phyloP scores from a whole-genome alignment of 2,797 vertebrate species.

The Myotis myotis region DNA sequence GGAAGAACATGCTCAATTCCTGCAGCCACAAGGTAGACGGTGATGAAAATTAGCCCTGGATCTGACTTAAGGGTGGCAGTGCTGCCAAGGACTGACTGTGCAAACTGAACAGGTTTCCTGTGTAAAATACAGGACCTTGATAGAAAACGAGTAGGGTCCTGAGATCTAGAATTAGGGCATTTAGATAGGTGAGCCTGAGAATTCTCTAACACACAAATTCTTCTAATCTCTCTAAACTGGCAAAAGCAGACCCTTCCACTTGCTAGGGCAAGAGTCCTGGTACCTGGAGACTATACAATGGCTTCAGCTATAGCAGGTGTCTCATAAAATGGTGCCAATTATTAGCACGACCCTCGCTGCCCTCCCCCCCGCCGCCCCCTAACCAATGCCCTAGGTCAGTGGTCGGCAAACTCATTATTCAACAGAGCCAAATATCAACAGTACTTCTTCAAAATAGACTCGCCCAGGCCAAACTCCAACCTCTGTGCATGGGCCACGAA shows the following conservation, averaged over 20 bases:
- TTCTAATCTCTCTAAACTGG: background rate
- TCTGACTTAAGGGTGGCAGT: background rate
- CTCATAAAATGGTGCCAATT: background rate
- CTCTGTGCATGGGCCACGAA: no score
- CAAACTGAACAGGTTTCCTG: background rate
- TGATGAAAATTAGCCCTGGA: background rate
- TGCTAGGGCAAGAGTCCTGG: background rate
- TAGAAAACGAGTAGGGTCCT: background rate
- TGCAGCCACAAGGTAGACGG: background rate
- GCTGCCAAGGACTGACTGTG: background rate
- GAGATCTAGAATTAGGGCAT: background rate
- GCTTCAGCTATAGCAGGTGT: background rate
- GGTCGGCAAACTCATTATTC: no score
- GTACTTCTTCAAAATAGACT: no score
- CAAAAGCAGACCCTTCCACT: background rate
- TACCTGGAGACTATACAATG: background rate
- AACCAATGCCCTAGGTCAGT: no score
- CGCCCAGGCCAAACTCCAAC: no score
- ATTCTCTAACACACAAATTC: background rate
- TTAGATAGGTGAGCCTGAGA: background rate
- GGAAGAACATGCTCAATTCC: background rate
- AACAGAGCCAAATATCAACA: no score
- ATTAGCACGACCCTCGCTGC: background rate
- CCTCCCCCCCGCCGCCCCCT: accelerated
- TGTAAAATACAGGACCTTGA: background rate